Base-by-base conservation (phyloP, 1,140 invertebrate genomes). In the Parapsyche elsis region DNA sequence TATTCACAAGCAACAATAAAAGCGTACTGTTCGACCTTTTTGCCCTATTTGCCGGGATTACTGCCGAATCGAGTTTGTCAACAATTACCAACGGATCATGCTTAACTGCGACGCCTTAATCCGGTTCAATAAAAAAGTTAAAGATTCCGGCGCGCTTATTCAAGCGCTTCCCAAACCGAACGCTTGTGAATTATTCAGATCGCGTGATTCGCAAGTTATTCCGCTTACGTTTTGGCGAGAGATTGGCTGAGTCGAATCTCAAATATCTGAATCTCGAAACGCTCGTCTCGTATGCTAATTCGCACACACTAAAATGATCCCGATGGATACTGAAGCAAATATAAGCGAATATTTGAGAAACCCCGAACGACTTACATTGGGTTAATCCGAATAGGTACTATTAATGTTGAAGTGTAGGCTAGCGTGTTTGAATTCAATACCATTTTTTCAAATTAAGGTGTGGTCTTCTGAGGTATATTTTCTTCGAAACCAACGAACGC, bases 241-340 rank as follows among this genome's bases (percentile, higher is more conserved):
- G 64, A 67, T 67, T 30, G 64, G 21, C 64, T 67, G 64, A 67
- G 64, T 67, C 24, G 64, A 67, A 67, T 67, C 64, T 67, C 24
- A 67, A 67, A 67, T 26, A 24, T 26, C 9, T 23, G 23, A 26
- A 26, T 61, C 57, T 67, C 23, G 64, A 67, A 67, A 53, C 10
- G 57, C 57, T 61, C 49, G 49, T 53, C 57, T 61, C 7, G 16
- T 67, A 26, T 67, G 24, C 21, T 26, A 67, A 67, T n/a, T 12
- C 24, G 9, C 21, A 23, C 64, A 53, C 10, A 53, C 49, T 53
- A 16, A 53, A 38, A 38, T 38, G 30, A 38, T 38, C 7, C 30
- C 7, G 30, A 38, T 38, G 30, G 30, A 38, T 38, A 38, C 30
- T 38, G 2, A 7, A 38, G 30, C 30, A 38, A 38, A 38, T 38